Conservation (phyloP, 2,113 vertebrate species). For the Helogale parvula region DNA sequence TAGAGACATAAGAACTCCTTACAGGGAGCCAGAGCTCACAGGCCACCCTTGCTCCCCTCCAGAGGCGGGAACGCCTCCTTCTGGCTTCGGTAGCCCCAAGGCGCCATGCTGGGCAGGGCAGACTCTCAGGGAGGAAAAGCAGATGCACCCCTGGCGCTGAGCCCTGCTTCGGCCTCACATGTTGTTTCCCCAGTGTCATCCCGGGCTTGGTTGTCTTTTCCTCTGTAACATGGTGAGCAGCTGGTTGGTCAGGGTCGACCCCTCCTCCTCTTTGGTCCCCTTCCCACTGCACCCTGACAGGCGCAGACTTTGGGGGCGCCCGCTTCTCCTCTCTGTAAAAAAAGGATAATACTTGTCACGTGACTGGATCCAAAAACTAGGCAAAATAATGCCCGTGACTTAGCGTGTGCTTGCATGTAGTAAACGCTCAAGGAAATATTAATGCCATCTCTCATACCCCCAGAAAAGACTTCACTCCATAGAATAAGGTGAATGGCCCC, state of each 20-base stretch:
- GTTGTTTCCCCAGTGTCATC: background rate
- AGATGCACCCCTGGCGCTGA: rapidly evolving
- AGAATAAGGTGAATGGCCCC: background rate
- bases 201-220: background rate
- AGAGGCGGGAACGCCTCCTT: background rate
- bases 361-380: background rate
- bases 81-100: background rate
- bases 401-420: background rate
- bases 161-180: background rate
- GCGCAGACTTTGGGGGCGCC: background rate
- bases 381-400: background rate
- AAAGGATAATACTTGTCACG: background rate
- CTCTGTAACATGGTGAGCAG: background rate
- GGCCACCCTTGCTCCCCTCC: background rate
- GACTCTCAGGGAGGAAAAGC: background rate
- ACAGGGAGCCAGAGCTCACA: background rate
- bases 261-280: background rate
- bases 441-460: background rate
- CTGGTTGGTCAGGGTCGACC: background rate
- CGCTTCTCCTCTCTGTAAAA: background rate
- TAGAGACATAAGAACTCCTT: background rate
- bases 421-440: background rate
- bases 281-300: background rate
- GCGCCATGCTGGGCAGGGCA: background rate
- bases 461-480: background rate